Evolutionary conservation across 2,888 invertebrate genomes (phyloP).

Genomic region (Thalpophila matura): DNA sequence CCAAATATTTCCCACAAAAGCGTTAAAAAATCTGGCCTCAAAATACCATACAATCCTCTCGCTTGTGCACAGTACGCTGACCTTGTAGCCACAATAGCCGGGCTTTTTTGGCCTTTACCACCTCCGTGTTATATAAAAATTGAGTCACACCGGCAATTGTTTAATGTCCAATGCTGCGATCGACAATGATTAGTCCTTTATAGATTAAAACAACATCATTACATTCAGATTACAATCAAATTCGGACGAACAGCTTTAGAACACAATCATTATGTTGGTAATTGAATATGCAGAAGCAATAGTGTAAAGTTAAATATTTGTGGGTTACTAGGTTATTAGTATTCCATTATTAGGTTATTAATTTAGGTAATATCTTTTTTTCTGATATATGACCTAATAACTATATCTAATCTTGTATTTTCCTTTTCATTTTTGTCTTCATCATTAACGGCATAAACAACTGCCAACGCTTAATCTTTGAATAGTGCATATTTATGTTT

Average conservation of each 20-base stretch:
- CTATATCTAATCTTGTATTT: background rate
- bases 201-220: slow-evolving; percentile 39
- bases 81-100: slow-evolving; percentile 83
- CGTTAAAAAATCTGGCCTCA: slow-evolving; percentile 77
- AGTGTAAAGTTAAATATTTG: too few relatives aligned
- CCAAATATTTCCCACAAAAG: slow-evolving; percentile 69
- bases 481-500: background rate
- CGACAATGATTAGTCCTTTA: slow-evolving; percentile 47
- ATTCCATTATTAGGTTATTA: slow-evolving; percentile 5
- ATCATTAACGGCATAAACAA: background rate
- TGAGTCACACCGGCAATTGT: slow-evolving; percentile 62
- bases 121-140: slow-evolving; percentile 64
- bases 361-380: background rate
- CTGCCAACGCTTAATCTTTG: background rate
- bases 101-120: slow-evolving; percentile 67
- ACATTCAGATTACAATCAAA: slow-evolving; percentile 11
- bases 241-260: slow-evolving; percentile 10
- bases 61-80: slow-evolving; percentile 78
- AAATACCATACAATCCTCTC: slow-evolving; percentile 75
- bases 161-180: slow-evolving; percentile 49
- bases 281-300: too few relatives aligned
- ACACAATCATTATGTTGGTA: too few relatives aligned
- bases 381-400: too few relatives aligned
- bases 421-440: background rate
- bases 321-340: background rate